Evolutionary conservation across 1,140 invertebrate genomes (phyloP).

Genomic region (Rhynchophorus ferrugineus): DNA sequence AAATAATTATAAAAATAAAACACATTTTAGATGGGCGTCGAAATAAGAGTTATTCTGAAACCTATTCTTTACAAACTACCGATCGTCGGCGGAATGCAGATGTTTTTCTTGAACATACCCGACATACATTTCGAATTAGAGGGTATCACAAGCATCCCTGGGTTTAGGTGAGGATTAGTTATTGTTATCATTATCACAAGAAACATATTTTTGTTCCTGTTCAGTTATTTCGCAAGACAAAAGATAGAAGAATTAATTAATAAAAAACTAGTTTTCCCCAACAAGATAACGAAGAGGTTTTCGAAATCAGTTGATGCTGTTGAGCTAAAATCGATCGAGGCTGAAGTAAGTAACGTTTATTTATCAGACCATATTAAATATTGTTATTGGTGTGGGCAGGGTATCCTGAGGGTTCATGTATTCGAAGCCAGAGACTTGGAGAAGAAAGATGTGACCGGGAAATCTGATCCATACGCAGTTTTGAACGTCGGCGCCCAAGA

Average conservation of each 20-base stretch:
- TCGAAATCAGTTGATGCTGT: conserved; percentile 68
- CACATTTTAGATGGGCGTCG: conserved; percentile 65
- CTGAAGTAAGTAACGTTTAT: conserved; percentile 56
- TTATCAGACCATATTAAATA: not conserved
- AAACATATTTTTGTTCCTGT: conserved; percentile 2
- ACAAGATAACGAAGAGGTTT: conserved; percentile 80
- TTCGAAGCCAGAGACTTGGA: conserved; percentile 85
- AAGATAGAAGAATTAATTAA: conserved; percentile 83
- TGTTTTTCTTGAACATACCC: conserved; percentile 92
- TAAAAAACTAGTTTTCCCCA: conserved; percentile 82
- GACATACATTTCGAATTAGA: conserved; percentile 92
- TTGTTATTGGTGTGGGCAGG: conserved; percentile 51
- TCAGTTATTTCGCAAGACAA: conserved; percentile 73
- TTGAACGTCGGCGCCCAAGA: conserved; percentile 78
- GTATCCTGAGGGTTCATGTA: conserved; percentile 75
- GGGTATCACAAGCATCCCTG: conserved; percentile 85
- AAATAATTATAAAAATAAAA: not conserved
- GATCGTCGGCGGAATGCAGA: conserved; percentile 79
- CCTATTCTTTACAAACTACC: conserved; percentile 81
- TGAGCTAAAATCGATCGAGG: conserved; percentile 74
- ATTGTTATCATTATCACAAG: not conserved
- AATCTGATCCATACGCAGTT: conserved; percentile 89
- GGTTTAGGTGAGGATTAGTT: conserved; percentile 60
- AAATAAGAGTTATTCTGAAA: conserved; percentile 85
- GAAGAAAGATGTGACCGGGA: conserved; percentile 88